A percentile compares a stretch with the other conserved stretches of the same genome.
phyloP scores from a whole-genome alignment of 2,888 invertebrate species.

The Cryptosula pallasiana region DNA sequence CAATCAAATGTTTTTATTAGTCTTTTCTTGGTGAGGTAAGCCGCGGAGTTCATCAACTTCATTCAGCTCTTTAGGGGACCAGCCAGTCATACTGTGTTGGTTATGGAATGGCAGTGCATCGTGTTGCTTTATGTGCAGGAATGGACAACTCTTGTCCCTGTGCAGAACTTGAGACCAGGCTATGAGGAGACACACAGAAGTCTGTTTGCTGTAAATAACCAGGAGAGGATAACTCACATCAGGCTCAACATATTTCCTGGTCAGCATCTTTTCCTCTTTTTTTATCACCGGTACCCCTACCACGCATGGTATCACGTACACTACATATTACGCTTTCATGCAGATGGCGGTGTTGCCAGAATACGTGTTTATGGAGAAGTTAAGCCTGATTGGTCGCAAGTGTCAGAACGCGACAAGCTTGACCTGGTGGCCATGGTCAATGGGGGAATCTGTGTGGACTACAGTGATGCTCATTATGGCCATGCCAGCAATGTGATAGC shows the following conservation, averaged over 20 bases:
- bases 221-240: slow-evolving; percentile 35
- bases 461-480: slow-evolving; percentile 37
- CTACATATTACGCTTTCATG: too few relatives aligned
- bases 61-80: too few relatives aligned
- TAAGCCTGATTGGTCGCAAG: slow-evolving; percentile 32
- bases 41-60: too few relatives aligned
- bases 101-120: not conserved
- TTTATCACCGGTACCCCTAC: too few relatives aligned
- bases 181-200: slow-evolving; percentile 36
- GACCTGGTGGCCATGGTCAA: slow-evolving; percentile 36
- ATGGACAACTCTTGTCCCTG: slow-evolving; percentile 35
- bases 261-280: slow-evolving; percentile 23
- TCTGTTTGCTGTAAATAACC: slow-evolving; percentile 31
- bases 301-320: too few relatives aligned
- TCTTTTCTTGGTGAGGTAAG: too few relatives aligned
- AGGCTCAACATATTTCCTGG: slow-evolving; percentile 40
- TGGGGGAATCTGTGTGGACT: slow-evolving; percentile 38
- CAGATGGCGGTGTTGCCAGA: slow-evolving; percentile 41
- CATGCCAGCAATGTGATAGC: slow-evolving; percentile 37
- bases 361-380: slow-evolving; percentile 36
- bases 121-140: slow-evolving; percentile 30
- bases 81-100: too few relatives aligned
- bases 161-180: slow-evolving; percentile 32
- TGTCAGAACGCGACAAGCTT: slow-evolving; percentile 31
- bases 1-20: too few relatives aligned